A percentile compares a stretch with the other conserved stretches of the same genome.
Evolutionary conservation across 2,888 invertebrate genomes (phyloP).

Genomic region (Melinaea marsaeus): DNA sequence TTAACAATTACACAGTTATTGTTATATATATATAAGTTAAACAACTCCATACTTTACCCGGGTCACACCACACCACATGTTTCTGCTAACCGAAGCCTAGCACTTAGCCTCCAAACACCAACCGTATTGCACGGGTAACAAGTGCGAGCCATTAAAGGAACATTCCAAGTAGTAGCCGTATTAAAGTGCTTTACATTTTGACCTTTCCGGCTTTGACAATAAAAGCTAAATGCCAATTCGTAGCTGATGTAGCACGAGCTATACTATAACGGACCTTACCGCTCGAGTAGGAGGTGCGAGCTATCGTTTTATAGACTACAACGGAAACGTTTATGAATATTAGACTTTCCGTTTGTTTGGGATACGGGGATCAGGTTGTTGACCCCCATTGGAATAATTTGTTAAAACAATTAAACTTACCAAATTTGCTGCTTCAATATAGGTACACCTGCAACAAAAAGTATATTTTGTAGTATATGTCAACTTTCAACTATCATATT

Average conservation of each 20-base stretch:
- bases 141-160: neutral
- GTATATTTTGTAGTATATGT: neutral
- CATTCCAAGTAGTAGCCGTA: neutral
- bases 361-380: conserved; percentile 32
- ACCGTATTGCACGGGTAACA: conserved; percentile 2
- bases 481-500: no score
- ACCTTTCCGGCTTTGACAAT: conserved; percentile 7
- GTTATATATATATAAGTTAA: conserved; percentile 14
- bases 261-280: conserved; percentile 20
- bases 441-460: neutral
- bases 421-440: neutral
- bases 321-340: conserved; percentile 45
- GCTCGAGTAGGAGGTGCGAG: conserved; percentile 1
- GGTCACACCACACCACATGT: conserved; percentile 15
- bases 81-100: conserved; percentile 21
- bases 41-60: conserved; percentile 21
- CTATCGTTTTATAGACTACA: neutral
- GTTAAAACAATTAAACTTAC: neutral
- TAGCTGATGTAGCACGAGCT: no score
- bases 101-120: conserved; percentile 33
- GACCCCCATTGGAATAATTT: conserved; percentile 31
- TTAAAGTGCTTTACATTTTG: neutral
- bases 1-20: conserved; percentile 5
- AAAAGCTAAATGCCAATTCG: neutral
- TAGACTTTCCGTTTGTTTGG: conserved; percentile 34